A percentile compares a stretch with the other conserved stretches of the same genome.
Conservation (phyloP, 2,888 invertebrate species). For the Campoplex capitator region DNA sequence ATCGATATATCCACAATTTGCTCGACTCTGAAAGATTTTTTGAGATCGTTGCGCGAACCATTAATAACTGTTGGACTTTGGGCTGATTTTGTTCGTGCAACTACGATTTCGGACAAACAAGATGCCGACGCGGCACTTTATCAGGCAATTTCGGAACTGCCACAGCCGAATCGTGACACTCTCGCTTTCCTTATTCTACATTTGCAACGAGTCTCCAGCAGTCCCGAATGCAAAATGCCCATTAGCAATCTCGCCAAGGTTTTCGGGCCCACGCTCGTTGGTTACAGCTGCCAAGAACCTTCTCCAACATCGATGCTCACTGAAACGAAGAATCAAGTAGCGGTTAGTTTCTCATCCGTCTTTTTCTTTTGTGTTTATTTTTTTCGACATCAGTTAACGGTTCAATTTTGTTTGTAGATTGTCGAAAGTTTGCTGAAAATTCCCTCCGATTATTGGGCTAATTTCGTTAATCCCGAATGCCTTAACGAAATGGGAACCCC, state of each 20-base stretch:
- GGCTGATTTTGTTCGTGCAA: conserved; percentile 92
- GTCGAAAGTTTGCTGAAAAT: conserved; percentile 90
- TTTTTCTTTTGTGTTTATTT: conserved; percentile 5
- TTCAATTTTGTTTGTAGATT: conserved; percentile 84
- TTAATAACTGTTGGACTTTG: conserved; percentile 93
- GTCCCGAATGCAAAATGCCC: conserved; percentile 96
- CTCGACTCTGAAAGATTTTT: conserved; percentile 97
- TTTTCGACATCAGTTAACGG: background rate
- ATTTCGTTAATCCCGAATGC: conserved; percentile 87
- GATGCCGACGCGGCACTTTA: conserved; percentile 89
- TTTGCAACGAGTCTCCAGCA: conserved; percentile 93
- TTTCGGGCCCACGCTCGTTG: conserved; percentile 97
- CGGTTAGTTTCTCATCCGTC: conserved; percentile 84
- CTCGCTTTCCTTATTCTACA: conserved; percentile 96
- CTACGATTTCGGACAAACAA: conserved; percentile 86
- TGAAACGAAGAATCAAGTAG: conserved; percentile 92
- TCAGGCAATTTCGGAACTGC: conserved; percentile 93
- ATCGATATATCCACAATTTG: conserved; percentile 95
- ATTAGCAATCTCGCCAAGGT: conserved; percentile 94
- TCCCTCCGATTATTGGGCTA: conserved; percentile 91
- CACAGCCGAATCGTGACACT: conserved; percentile 97
- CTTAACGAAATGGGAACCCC: conserved; percentile 78
- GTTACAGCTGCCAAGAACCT: conserved; percentile 92
- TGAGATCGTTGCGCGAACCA: conserved; percentile 93
- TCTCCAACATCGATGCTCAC: conserved; percentile 90